These are phyloP conservation scores for Fopius arisanus DNA, from an alignment of 1,140 invertebrate genomes.

Conservation along the genomic window DNA sequence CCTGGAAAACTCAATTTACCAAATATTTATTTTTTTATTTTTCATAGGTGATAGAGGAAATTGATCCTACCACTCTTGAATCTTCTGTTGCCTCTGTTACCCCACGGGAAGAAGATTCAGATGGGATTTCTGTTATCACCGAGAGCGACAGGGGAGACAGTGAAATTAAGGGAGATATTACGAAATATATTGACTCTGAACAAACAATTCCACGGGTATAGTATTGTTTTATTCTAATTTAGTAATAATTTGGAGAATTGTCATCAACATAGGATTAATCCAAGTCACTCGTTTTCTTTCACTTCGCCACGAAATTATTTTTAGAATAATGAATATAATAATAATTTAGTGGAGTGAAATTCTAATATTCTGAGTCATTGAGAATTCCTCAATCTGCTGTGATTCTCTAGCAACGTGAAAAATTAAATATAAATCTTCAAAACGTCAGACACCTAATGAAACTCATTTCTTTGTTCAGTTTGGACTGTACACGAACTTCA, in stretches of 20 bases:
- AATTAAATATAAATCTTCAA: background rate
- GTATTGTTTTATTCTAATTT: background rate
- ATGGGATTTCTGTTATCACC: slow-evolving; percentile 31
- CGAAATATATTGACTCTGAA: background rate
- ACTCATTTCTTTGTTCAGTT: slow-evolving; percentile 8
- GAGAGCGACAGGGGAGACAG: slow-evolving; percentile 25
- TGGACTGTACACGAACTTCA: background rate
- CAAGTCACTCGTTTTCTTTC: no score
- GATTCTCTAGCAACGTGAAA: no score
- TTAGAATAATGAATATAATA: no score
- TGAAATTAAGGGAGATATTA: background rate
- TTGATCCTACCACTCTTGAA: background rate
- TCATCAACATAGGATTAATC: no score
- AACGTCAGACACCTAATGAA: background rate
- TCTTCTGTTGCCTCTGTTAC: background rate
- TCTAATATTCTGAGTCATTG: no score
- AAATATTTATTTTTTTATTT: background rate
- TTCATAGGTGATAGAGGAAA: background rate
- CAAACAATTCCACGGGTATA: background rate
- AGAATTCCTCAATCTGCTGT: no score
- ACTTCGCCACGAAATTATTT: no score
- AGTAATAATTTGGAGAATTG: background rate
- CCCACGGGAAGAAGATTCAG: slow-evolving; percentile 28
- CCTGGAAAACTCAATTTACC: background rate
- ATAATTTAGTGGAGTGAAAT: no score